Evolutionary conservation across 2,113 vertebrate species (phyloP), one percentile per base, ranked within the genome.

Genomic region (Ailurus styani): DNA sequence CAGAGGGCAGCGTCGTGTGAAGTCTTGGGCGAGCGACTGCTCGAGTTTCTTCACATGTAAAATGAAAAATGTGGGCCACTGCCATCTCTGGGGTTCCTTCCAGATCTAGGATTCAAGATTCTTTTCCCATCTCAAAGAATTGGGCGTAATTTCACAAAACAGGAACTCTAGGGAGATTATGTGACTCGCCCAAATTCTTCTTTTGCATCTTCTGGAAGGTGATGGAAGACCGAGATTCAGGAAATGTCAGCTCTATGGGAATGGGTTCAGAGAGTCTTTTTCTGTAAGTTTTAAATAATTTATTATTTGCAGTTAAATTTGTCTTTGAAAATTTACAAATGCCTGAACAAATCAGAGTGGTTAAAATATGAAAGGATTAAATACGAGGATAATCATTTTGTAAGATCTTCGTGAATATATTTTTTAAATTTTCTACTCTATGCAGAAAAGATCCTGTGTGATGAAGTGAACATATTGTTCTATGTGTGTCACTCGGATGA

Each of bases 281-380:
- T 75, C 57, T 70, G 45, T 50, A 37, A 50, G 47, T 57, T 95
- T 91, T 97, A 93, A 93, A 97, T 97, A 95, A 97, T 94, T 95
- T 92, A 97, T 55, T 87, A 62, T 68, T 89, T 93, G 60, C 27
- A 37, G 66, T 87, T 94, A 90, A 87, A 68, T 97, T 92, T 90
- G 79, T 73, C 84, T 93, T 97, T 96, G 78, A 52, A 90, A 75
- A 77, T 89, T 83, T 87, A 60, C 60, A 94, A 95, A 97, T 40
- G 5, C n/a, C 50, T 91, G 50, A 91, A 89, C 37, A 89, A 91
- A 78, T 55, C 40, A 90, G 52, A 87, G 21, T 55, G 6, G 40
- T 86, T 84, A 89, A 87, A 89, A 47, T 64, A 72, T 31, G 27
- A 29, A 81, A 77, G 17, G 21, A 90, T 93, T 91, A 66, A 95